Base-by-base conservation (phyloP, 2,113 vertebrate genomes). In the Eurystomus gularis region DNA sequence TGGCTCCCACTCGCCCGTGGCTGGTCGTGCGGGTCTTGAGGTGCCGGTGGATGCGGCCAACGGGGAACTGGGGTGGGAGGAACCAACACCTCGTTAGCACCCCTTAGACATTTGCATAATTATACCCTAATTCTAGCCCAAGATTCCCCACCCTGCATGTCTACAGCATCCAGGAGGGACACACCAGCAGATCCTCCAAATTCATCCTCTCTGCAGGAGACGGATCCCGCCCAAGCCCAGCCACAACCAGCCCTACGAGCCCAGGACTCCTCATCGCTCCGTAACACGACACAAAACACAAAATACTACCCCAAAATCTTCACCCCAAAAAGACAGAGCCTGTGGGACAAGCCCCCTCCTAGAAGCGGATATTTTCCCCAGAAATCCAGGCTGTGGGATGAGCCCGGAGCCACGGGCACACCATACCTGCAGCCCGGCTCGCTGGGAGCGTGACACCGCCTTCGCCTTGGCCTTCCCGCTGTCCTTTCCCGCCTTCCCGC, bases 381-480 rank as follows among this genome's bases (percentile, higher is more conserved):
- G 15, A 9, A 49, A 28, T 7, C 42, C 42, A 42, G 42, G 42
- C 11, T 42, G 11, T 42, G 42, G 42, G 42, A 42, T 42, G 42
- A 42, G 11, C 42, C 42, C 42, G n/a, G n/a, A n/a, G n/a, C n/a
- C n/a, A n/a, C n/a, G n/a, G n/a, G n/a, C n/a, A n/a, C 42, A 42
- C 40, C 39, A 54, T 98, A 99, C 99, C 99, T 99, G 99, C 95
- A 99, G 98, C 37, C 99, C 99, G 13, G 99, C 99, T 96, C 99
- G 98, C 97, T 99, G 99, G 11, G 99, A 99, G 96, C 99, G 99
- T 3, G 99, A 99, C 86, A 99, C 99, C 1, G 99, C 99, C 96
- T 99, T 99, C 0, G 99, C 99, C 98, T 99, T 99, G 91, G 99
- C 99, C 98, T 99, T 99, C 91, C 99, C 99, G 29, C 99, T 99